These are phyloP conservation scores for Protobothrops mucrosquamatus DNA, from an alignment of 2,113 vertebrate genomes.

Conservation along the genomic window DNA sequence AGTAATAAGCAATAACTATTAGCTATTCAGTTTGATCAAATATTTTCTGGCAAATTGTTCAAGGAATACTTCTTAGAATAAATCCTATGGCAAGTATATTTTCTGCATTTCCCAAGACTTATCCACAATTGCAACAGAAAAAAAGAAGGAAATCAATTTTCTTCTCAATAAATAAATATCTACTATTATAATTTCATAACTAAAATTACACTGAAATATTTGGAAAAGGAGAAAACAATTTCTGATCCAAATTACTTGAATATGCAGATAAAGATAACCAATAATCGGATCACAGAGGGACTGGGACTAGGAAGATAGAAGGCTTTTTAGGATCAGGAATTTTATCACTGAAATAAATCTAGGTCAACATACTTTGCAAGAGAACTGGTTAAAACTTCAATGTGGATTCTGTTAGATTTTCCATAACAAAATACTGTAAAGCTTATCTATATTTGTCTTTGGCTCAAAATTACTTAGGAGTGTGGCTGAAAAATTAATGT, in stretches of 20 bases:
- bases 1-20: background rate
- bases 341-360: background rate
- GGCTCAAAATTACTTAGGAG: background rate
- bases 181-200: background rate
- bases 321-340: background rate
- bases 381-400: background rate
- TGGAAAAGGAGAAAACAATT: background rate
- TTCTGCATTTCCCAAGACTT: background rate
- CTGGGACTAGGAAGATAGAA: background rate
- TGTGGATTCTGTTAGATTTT: background rate
- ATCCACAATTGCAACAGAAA: background rate
- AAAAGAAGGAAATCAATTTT: background rate
- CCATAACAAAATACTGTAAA: background rate
- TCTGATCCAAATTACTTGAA: background rate
- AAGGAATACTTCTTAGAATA: background rate
- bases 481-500: background rate
- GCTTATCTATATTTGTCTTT: background rate
- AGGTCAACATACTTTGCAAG: background rate
- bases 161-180: background rate
- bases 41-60: background rate
- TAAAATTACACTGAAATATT: background rate
- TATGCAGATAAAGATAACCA: background rate
- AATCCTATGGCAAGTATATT: background rate
- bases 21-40: background rate
- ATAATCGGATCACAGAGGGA: background rate